Evolutionary conservation across 2,113 vertebrate species (phyloP).

Genomic region (Urocitellus parryii): DNA sequence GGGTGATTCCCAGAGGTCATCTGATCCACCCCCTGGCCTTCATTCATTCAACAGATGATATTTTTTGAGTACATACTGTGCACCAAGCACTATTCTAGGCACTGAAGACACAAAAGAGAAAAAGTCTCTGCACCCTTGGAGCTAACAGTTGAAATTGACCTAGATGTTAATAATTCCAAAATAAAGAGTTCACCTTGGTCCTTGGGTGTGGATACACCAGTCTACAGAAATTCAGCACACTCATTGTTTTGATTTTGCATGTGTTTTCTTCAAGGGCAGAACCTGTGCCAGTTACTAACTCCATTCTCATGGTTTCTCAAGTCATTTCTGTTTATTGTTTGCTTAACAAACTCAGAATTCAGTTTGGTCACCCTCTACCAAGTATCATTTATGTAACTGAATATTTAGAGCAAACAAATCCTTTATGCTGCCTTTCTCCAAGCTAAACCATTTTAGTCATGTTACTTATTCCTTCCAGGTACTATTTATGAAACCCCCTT

Average conservation of each 20-base stretch:
- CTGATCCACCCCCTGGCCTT: neutral
- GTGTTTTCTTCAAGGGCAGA: neutral
- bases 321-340: conserved; percentile 46
- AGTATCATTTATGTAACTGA: neutral
- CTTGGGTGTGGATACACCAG: neutral
- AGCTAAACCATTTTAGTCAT: conserved; percentile 11
- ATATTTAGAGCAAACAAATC: neutral
- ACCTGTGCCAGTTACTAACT: neutral
- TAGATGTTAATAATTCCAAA: neutral
- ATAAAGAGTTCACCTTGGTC: neutral
- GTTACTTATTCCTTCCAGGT: neutral
- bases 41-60: conserved; percentile 10
- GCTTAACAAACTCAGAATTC: conserved; percentile 45
- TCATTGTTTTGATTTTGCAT: neutral
- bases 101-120: neutral
- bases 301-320: conserved; percentile 10
- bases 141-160: neutral
- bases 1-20: neutral
- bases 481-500: conserved; percentile 16
- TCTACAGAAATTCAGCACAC: neutral
- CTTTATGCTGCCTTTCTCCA: neutral
- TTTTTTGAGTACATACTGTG: neutral
- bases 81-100: neutral
- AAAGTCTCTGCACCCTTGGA: neutral
- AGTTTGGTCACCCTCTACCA: neutral